Base-by-base conservation (phyloP, 2,113 vertebrate genomes). In the Sigmodon hispidus region DNA sequence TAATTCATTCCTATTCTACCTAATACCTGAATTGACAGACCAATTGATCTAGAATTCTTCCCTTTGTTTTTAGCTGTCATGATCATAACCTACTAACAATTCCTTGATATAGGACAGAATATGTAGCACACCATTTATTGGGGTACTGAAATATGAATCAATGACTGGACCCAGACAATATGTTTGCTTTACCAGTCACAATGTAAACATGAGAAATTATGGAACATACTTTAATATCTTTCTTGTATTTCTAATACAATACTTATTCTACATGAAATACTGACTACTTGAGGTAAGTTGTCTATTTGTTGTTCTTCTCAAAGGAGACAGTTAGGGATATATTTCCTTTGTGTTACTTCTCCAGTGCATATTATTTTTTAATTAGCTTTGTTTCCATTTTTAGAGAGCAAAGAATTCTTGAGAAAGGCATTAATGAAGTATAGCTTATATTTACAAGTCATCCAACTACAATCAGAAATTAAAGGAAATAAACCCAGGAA, bases 401-500 rank as follows among this genome's bases (percentile, higher is more conserved):
- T 69, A 96, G 65, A 81, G 7, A 91, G 21, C 5, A 48, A 91
- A 91, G 45, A 90, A 85, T 65, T 93, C 36, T 95, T 85, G 7
- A 59, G 45, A 86, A 92, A 91, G 36, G 61, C 48, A 93, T 45
- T 81, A 91, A 77, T 57, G 43, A 91, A 70, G 31, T 16, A 45
- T 79, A 52, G 31, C 61, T 90, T 86, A 43, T 85, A 81, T 94
- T 94, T 89, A 55, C 90, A 94, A 93, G 67, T 21, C 10, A 94
- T 92, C 75, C 73, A 7, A 43, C 36, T 43, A 90, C 69, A 95
- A 4, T 87, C 57, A 93, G 91, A 59, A 67, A 67, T 55, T 89
- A 88, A 67, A 24, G 40, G 15, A 8, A 69, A 45, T 43, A 7
- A 19, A 3, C 24, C 15, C 15, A 61, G 63, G 40, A 73, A 57